phyloP scores from a whole-genome alignment of 2,113 vertebrate species.

The Panthera tigris region DNA sequence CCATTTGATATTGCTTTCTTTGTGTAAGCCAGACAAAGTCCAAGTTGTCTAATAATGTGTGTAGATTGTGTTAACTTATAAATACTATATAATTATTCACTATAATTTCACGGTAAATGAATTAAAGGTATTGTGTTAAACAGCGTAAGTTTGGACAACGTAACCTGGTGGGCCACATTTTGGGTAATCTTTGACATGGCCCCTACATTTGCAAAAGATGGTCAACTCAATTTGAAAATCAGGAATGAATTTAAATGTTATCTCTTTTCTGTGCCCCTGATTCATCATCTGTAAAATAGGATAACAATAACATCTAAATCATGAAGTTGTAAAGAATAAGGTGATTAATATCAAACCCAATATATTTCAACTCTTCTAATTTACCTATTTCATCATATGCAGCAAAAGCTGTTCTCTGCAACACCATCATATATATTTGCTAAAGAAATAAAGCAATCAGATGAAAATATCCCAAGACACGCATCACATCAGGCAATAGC shows the following conservation, averaged over 20 bases:
- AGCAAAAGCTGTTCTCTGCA: background rate
- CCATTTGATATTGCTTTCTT: background rate
- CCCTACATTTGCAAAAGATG: background rate
- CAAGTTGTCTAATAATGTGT: background rate
- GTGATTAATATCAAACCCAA: background rate
- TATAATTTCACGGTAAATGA: background rate
- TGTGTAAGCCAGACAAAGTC: background rate
- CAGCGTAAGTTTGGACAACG: background rate
- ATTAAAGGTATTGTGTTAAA: background rate
- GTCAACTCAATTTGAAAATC: background rate
- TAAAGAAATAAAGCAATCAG: background rate
- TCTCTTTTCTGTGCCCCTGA: background rate
- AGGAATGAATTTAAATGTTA: background rate
- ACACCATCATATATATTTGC: background rate
- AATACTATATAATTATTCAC: background rate
- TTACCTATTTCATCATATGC: background rate
- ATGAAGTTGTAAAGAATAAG: background rate
- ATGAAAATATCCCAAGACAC: background rate
- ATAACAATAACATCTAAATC: background rate
- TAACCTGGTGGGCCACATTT: background rate
- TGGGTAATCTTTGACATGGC: background rate
- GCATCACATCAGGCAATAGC: background rate
- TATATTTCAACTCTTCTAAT: background rate
- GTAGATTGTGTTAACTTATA: background rate
- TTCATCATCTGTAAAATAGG: background rate